These are phyloP conservation scores for Kryptolebias marmoratus DNA, from an alignment of 2,113 vertebrate genomes.

Conservation along the genomic window DNA sequence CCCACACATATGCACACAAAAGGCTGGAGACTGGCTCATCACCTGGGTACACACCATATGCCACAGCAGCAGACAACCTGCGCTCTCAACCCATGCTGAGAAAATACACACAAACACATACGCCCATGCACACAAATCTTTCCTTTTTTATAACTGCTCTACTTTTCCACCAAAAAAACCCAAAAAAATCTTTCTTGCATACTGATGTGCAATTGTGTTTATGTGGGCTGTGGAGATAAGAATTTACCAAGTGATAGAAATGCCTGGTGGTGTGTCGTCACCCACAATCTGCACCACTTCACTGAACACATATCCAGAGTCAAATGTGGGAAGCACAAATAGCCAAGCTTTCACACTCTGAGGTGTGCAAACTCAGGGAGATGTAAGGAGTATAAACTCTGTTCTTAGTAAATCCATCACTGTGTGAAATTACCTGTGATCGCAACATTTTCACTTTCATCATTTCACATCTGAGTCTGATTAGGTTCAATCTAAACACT, in stretches of 20 bases:
- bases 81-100: conserved; percentile 53
- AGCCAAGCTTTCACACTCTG: conserved; percentile 27
- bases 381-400: conserved; percentile 25
- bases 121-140: conserved; percentile 21
- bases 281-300: conserved; percentile 43
- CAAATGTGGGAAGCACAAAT: conserved; percentile 45
- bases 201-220: conserved; percentile 64
- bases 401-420: conserved; percentile 57
- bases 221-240: conserved; percentile 56
- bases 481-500: conserved; percentile 43
- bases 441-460: conserved; percentile 36
- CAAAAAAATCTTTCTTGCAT: conserved; percentile 59
- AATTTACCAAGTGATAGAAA: conserved; percentile 61
- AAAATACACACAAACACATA: conserved; percentile 38
- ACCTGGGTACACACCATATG: conserved; percentile 81
- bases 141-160: conserved; percentile 43
- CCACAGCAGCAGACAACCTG: conserved; percentile 69
- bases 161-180: conserved; percentile 38
- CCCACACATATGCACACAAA: conserved; percentile 37
- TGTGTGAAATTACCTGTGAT: conserved; percentile 52
- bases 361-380: conserved; percentile 1
- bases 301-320: conserved; percentile 40
- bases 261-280: conserved; percentile 51
- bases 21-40: conserved; percentile 67
- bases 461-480: conserved; percentile 63